Percentiles rank a stretch among this genome's conserved stretches.
These are phyloP conservation scores for Cercocebus atys DNA, from an alignment of 2,113 vertebrate species.

Conservation along the genomic window DNA sequence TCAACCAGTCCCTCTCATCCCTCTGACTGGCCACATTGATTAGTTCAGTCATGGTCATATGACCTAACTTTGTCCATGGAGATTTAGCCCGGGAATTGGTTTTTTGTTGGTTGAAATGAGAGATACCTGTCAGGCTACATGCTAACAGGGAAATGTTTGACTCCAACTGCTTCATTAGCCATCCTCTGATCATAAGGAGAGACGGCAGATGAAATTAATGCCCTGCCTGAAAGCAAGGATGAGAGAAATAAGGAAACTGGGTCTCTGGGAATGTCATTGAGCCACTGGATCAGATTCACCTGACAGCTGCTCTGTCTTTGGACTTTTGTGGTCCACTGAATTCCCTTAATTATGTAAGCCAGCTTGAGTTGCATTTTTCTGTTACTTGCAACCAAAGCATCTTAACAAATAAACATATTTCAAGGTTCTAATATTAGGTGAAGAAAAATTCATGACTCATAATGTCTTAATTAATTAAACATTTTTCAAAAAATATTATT, in stretches of 20 bases:
- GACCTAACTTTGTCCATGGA: background rate
- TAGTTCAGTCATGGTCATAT: background rate
- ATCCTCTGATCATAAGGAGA: background rate
- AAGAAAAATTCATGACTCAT: background rate
- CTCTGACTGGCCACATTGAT: background rate
- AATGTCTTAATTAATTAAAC: background rate
- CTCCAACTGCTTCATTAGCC: background rate
- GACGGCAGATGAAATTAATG: background rate
- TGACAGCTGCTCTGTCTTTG: background rate
- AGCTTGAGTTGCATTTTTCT: background rate
- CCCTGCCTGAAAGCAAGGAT: background rate
- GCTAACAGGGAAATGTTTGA: background rate
- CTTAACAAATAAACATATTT: slow-evolving; percentile 2
- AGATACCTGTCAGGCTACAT: background rate
- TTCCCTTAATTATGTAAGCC: background rate
- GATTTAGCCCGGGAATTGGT: background rate
- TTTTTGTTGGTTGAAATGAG: background rate
- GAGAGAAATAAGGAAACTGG: background rate
- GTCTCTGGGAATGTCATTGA: background rate
- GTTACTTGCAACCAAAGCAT: background rate
- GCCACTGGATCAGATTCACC: background rate
- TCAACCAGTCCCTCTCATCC: background rate
- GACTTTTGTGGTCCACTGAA: no score
- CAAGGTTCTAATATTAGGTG: background rate
- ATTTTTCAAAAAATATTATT: background rate